Evolutionary conservation across 2,888 invertebrate genomes (phyloP).

Genomic region (Ectemnius continuus): DNA sequence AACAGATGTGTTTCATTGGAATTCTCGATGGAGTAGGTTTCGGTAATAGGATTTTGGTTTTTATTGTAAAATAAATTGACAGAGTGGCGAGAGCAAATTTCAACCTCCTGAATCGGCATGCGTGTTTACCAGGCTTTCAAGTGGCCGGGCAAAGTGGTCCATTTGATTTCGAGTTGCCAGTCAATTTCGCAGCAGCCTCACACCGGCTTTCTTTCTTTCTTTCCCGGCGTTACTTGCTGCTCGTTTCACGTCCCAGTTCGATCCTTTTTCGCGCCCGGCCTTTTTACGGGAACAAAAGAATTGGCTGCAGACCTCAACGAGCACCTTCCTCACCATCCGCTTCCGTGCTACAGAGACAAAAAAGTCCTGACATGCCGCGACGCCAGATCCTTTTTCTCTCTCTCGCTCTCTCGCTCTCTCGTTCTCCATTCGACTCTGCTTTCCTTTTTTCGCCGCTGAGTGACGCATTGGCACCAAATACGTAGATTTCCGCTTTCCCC

Average conservation of each 20-base stretch:
- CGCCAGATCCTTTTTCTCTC: constrained; percentile 19
- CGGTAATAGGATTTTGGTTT: too few relatives aligned
- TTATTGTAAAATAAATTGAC: too few relatives aligned
- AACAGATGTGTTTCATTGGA: too few relatives aligned
- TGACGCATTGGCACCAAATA: constrained; percentile 44
- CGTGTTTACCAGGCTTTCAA: too few relatives aligned
- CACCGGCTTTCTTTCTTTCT: not conserved
- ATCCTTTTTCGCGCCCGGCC: not conserved
- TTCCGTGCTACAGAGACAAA: constrained; percentile 25
- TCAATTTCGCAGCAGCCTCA: constrained; percentile 5
- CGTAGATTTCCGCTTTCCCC: constrained; percentile 22
- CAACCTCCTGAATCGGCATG: too few relatives aligned
- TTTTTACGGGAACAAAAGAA: constrained; percentile 10
- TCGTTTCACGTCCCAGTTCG: not conserved
- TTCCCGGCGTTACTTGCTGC: too few relatives aligned
- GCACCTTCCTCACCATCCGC: constrained; percentile 28
- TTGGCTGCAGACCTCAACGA: constrained; percentile 28
- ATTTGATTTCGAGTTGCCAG: not conserved
- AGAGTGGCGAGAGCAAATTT: too few relatives aligned
- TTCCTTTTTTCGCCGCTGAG: constrained; percentile 1
- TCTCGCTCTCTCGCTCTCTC: too few relatives aligned
- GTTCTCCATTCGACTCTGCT: too few relatives aligned
- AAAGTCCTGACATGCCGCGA: constrained; percentile 32
- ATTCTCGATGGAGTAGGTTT: too few relatives aligned
- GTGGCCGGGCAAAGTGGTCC: too few relatives aligned